Percentiles rank a stretch among this genome's conserved stretches.
Evolutionary conservation across 2,797 vertebrate genomes (phyloP).

Genomic region (Erethizon dorsatum): DNA sequence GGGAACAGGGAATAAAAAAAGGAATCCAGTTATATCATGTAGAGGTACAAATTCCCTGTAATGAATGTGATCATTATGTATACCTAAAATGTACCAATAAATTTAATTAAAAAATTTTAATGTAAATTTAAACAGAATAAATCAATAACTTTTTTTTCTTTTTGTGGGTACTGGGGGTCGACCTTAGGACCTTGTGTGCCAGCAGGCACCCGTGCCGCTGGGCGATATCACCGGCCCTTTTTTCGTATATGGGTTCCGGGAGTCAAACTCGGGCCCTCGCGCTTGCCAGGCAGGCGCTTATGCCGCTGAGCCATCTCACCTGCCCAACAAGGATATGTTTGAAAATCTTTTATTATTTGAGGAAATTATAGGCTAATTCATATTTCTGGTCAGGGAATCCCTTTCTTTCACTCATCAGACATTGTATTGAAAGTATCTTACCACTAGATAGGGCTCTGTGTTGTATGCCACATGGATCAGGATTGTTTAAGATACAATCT

Average conservation of each 20-base stretch:
- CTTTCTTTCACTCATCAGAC: constrained; percentile 44
- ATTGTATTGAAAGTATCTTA: background rate
- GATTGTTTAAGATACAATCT: background rate
- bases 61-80: background rate
- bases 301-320: too few species aligned
- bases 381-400: background rate
- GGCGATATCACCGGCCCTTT: too few species aligned
- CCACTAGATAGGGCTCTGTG: background rate
- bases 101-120: background rate
- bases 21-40: background rate
- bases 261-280: too few species aligned
- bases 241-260: too few species aligned
- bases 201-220: too few species aligned
- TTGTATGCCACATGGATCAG: background rate
- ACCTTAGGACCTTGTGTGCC: too few species aligned
- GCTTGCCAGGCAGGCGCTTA: too few species aligned
- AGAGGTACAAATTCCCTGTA: background rate
- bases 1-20: background rate
- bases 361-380: constrained; percentile 15
- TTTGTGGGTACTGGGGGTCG: too few species aligned
- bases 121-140: background rate
- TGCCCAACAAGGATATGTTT: background rate
- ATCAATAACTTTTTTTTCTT: background rate
- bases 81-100: background rate
- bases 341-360: background rate